Percentiles rank a stretch among this genome's conserved stretches.
Evolutionary conservation across 1,140 invertebrate genomes (phyloP).

Genomic region (Pararge aegeria): DNA sequence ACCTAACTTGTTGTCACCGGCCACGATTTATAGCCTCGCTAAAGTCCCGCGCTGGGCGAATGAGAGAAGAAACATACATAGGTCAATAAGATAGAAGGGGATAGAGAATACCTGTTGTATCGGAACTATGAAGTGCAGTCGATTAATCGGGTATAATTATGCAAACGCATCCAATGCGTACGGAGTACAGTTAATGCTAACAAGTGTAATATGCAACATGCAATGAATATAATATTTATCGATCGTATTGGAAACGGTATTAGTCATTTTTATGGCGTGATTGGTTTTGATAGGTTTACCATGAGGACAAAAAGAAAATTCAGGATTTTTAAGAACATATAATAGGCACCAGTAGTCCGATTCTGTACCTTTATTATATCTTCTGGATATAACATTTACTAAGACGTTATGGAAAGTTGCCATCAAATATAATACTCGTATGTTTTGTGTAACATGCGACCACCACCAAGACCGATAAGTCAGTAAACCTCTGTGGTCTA

Average conservation of each 20-base stretch:
- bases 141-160: conserved; percentile 16
- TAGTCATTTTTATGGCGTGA: neutral
- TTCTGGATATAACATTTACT: too few relatives aligned
- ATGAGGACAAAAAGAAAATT: neutral
- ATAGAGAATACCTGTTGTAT: conserved; percentile 6
- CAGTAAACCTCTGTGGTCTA: too few relatives aligned
- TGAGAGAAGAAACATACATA: conserved; percentile 15
- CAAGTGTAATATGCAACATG: conserved; percentile 6
- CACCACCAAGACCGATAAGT: too few relatives aligned
- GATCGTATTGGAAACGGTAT: conserved; percentile 7
- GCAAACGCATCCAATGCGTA: conserved; percentile 11
- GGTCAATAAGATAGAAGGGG: conserved; percentile 1
- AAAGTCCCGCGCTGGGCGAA: conserved; percentile 21
- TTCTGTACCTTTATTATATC: too few relatives aligned
- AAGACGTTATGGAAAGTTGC: too few relatives aligned
- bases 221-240: conserved; percentile 8
- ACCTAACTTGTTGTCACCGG: conserved; percentile 36
- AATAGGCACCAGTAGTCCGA: too few relatives aligned
- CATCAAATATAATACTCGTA: too few relatives aligned
- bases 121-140: conserved; percentile 11
- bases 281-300: neutral
- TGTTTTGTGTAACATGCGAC: too few relatives aligned
- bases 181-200: conserved; percentile 7
- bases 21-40: conserved; percentile 30
- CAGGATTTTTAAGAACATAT: too few relatives aligned